phyloP scores from a whole-genome alignment of 2,888 invertebrate species.

The Cactoblastis cactorum region DNA sequence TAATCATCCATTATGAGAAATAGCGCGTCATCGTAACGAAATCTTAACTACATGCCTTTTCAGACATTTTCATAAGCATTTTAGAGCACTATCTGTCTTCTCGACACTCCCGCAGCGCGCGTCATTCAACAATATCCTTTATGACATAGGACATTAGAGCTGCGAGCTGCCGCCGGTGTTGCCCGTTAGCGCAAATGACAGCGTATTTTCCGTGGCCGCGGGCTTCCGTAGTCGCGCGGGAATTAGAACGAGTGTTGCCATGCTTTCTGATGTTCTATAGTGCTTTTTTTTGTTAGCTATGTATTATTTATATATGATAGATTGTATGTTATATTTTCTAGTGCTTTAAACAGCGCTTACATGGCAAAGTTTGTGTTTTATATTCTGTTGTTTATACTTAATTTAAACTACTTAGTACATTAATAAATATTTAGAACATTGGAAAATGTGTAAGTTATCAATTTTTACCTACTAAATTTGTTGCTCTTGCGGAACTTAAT shows the following conservation, averaged over 20 bases:
- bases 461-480: too few relatives aligned
- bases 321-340: too few relatives aligned
- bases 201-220: conserved; percentile 27
- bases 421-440: too few relatives aligned
- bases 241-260: conserved; percentile 22
- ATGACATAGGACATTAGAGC: conserved; percentile 11
- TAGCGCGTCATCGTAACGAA: conserved; percentile 10
- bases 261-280: neutral
- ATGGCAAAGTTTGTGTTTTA: too few relatives aligned
- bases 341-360: too few relatives aligned
- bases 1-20: conserved; percentile 7
- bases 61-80: conserved; percentile 13
- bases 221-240: conserved; percentile 23
- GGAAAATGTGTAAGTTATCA: too few relatives aligned
- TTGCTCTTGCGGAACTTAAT: too few relatives aligned
- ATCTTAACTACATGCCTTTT: conserved; percentile 13
- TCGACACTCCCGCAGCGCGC: neutral
- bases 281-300: too few relatives aligned
- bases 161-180: conserved; percentile 4
- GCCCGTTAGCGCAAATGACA: conserved; percentile 21
- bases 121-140: conserved; percentile 11
- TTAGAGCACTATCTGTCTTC: conserved; percentile 12
- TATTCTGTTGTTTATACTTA: too few relatives aligned
- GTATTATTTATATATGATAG: too few relatives aligned
- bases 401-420: too few relatives aligned